Evolutionary conservation across 2,113 vertebrate genomes (phyloP), one percentile per base, ranked within the genome.

Genomic region (Ophthalmolycus amberensis): DNA sequence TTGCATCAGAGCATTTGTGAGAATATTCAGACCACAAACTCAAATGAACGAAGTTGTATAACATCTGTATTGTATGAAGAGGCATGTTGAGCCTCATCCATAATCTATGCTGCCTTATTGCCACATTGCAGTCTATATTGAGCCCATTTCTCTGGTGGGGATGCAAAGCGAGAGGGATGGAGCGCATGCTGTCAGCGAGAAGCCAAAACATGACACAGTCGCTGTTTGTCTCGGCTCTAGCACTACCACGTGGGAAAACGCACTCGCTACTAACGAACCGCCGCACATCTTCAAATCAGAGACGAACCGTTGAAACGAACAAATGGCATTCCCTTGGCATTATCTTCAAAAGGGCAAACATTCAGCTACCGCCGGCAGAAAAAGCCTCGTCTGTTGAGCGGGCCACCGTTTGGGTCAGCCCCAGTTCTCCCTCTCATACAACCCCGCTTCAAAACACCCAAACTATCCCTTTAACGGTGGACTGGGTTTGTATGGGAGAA

Each of bases 331-430:
- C 56, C 52, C 64, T 34, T 68, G 72, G 68, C 69, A 87, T 90
- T 85, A 63, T 77, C 75, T 71, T 76, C 2, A 83, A 90, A 69
- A 90, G 79, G 85, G 81, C 78, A 82, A 0, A 66, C 52, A 48
- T 40, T 52, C 1, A 40, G 62, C 77, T 6, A 12, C 71, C 68
- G 84, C 56, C 69, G 71, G 62, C 69, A 34, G 34, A 64, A 76
- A 66, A 62, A 70, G 69, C 27, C 32, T 72, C 1, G 69, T 52
- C 50, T 85, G 73, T 50, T 3, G 3, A 68, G 56, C 27, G 48
- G 62, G 59, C 71, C 67, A 71, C 14, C 34, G 74, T 79, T 25
- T 3, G 59, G 78, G 74, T 81, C 72, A 65, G 67, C 56, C 27
- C 6, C 79, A 27, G 71, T 75, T 69, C 74, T 65, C 27, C 1